Conservation (phyloP, 2,797 vertebrate genomes). For the Onychomys leucogaster region DNA sequence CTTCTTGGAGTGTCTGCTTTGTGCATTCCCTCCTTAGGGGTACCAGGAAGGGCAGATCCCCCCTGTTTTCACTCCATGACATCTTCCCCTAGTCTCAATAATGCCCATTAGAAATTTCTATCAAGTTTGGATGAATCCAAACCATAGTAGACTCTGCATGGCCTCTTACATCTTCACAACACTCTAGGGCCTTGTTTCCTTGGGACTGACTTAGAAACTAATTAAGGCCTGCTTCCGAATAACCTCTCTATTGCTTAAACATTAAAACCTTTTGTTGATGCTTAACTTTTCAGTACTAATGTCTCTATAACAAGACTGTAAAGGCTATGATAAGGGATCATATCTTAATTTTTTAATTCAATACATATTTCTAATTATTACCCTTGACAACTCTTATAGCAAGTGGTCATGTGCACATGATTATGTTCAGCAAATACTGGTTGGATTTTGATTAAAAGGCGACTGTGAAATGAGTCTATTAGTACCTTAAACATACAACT, state of each 20-base stretch:
- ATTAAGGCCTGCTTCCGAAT: constrained; percentile 3
- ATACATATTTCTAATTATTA: constrained; percentile 57
- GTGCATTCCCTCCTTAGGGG: neutral
- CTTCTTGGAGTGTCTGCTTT: neutral
- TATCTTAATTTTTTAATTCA: constrained; percentile 63
- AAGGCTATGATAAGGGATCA: neutral
- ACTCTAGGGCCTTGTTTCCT: neutral
- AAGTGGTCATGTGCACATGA: neutral
- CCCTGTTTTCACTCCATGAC: neutral
- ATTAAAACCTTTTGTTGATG: constrained; percentile 1
- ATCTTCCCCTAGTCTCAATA: neutral
- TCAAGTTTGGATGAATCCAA: neutral
- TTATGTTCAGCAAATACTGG: constrained; percentile 53
- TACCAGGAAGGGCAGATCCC: neutral
- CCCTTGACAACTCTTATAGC: constrained; percentile 1
- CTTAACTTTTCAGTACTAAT: neutral
- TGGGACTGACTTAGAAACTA: neutral
- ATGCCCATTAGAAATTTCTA: neutral
- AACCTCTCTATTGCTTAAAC: constrained; percentile 22
- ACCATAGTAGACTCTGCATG: neutral
- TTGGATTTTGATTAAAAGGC: constrained; percentile 72
- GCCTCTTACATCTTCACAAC: neutral
- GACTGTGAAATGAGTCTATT: constrained; percentile 50
- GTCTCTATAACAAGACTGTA: constrained; percentile 38
- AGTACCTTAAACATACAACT: constrained; percentile 56